These are phyloP conservation scores for Synchiropus splendidus DNA, from an alignment of 2,113 vertebrate species.

Conservation along the genomic window DNA sequence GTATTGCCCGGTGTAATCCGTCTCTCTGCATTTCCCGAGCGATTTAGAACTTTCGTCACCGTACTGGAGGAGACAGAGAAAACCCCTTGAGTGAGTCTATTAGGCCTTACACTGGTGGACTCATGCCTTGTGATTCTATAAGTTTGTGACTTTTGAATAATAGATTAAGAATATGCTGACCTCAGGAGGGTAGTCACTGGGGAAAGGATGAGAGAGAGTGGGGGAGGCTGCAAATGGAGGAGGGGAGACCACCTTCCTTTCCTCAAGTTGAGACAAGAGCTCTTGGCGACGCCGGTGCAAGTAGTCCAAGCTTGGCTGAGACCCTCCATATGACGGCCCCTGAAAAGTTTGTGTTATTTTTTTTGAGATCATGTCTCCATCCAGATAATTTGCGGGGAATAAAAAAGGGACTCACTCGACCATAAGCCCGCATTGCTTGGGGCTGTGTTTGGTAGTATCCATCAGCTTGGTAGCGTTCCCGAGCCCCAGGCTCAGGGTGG, in stretches of 20 bases:
- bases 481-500: constrained; percentile 71
- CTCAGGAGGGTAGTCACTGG: constrained; percentile 76
- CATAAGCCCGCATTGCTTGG: constrained; percentile 75
- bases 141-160: background rate
- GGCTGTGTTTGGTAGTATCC: constrained; percentile 80
- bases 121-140: too few relatives aligned
- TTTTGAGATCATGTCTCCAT: too few relatives aligned
- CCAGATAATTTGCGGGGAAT: too few relatives aligned
- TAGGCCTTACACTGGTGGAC: too few relatives aligned
- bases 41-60: constrained; percentile 84
- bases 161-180: constrained; percentile 46
- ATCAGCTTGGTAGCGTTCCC: constrained; percentile 79
- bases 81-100: too few relatives aligned
- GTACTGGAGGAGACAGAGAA: constrained; percentile 64
- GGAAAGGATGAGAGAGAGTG: constrained; percentile 81
- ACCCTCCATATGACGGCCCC: constrained; percentile 54
- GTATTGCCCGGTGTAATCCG: constrained; percentile 89
- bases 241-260: constrained; percentile 92
- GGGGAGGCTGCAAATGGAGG: constrained; percentile 91
- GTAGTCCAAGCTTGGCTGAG: constrained; percentile 86
- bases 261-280: constrained; percentile 91
- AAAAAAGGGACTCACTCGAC: constrained; percentile 67
- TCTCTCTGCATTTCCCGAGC: constrained; percentile 82
- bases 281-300: constrained; percentile 89
- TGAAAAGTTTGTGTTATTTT: too few relatives aligned